A percentile compares a stretch with the other conserved stretches of the same genome.
phyloP scores from a whole-genome alignment of 2,113 vertebrate species.

The Hirundichthys speculiger region DNA sequence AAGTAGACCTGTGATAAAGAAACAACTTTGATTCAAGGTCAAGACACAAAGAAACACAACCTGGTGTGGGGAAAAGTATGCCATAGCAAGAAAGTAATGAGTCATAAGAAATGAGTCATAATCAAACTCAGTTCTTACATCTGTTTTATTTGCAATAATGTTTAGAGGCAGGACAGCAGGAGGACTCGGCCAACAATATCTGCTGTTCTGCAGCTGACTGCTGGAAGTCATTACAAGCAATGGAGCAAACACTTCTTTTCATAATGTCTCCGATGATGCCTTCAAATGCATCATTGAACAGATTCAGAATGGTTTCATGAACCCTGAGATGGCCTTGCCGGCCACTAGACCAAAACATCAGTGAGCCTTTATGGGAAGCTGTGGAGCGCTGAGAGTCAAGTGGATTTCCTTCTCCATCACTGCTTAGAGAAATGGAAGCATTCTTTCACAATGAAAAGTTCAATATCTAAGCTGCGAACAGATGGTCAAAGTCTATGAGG shows the following conservation, averaged over 20 bases:
- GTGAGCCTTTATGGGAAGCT: constrained; percentile 31
- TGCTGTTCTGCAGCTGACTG: constrained; percentile 32
- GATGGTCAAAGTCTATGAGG: background rate
- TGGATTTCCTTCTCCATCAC: constrained; percentile 29
- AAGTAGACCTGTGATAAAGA: constrained; percentile 10
- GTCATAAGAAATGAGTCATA: constrained; percentile 45
- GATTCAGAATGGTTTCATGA: constrained; percentile 36
- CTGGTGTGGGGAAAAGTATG: constrained; percentile 2
- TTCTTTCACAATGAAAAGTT: constrained; percentile 13
- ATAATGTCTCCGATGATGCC: constrained; percentile 35
- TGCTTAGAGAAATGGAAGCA: constrained; percentile 5
- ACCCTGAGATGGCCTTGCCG: constrained; percentile 21
- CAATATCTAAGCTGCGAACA: constrained; percentile 28
- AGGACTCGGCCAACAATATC: constrained; percentile 11
- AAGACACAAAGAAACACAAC: constrained; percentile 13
- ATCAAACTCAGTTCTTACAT: constrained; percentile 13
- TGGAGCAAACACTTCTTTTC: constrained; percentile 33
- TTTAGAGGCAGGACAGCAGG: constrained; percentile 10
- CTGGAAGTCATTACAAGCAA: constrained; percentile 48
- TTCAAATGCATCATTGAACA: constrained; percentile 34
- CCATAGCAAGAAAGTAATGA: constrained; percentile 26
- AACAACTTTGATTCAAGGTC: background rate
- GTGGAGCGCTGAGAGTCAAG: constrained; percentile 10
- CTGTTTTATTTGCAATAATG: constrained; percentile 18
- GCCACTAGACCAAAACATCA: constrained; percentile 46